Conservation (phyloP, 2,113 vertebrate species). For the Engraulis encrasicolus region DNA sequence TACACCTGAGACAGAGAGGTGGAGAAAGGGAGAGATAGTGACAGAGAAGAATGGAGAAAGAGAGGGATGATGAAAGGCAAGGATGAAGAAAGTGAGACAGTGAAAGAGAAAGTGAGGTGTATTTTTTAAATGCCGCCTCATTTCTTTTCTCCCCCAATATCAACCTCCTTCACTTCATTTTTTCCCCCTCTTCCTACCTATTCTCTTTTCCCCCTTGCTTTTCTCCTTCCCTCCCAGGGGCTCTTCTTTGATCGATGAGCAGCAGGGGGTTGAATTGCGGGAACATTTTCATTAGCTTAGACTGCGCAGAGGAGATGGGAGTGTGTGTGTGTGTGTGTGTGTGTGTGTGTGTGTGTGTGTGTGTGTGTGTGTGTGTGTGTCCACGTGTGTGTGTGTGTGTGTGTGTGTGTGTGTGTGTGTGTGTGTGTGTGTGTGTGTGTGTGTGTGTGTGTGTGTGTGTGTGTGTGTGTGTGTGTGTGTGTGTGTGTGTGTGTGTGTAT, state of each 20-base stretch:
- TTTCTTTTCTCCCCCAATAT: neutral
- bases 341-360: no score
- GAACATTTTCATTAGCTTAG: conserved; percentile 57
- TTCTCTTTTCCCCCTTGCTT: conserved; percentile 32
- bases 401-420: no score
- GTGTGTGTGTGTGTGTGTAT: no score
- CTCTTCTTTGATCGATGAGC: conserved; percentile 53
- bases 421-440: neutral
- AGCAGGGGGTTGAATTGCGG: conserved; percentile 51
- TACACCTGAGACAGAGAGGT: no score
- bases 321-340: neutral
- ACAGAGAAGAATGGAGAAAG: no score
- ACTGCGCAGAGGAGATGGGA: conserved; percentile 30
- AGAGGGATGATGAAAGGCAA: no score
- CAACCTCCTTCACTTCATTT: neutral
- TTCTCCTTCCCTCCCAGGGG: neutral
- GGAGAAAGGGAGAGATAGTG: no score
- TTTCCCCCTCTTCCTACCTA: neutral
- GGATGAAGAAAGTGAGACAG: no score
- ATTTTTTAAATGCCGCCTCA: conserved; percentile 35
- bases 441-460: neutral
- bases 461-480: no score
- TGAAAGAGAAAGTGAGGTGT: neutral
- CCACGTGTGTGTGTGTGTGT: no score
- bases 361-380: no score